These are phyloP conservation scores for Heteromurus nitidus DNA, from an alignment of 2,888 invertebrate species.

Conservation along the genomic window DNA sequence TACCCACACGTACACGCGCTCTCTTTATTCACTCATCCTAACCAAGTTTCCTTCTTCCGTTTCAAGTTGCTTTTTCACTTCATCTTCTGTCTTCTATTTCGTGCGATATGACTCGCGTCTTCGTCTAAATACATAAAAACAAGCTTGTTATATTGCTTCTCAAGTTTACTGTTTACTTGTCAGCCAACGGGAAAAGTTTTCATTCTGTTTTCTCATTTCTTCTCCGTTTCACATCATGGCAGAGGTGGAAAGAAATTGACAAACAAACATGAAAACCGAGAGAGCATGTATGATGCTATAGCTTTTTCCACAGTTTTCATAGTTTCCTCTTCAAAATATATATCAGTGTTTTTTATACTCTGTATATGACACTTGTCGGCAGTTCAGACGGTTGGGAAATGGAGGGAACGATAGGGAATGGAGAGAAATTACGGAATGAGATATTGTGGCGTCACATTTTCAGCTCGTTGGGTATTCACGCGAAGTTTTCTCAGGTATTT, in stretches of 20 bases:
- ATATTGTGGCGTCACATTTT: neutral
- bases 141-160: neutral
- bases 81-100: slow-evolving; percentile 1
- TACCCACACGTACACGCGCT: neutral
- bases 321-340: too few relatives aligned
- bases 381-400: neutral
- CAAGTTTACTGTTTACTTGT: neutral
- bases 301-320: too few relatives aligned
- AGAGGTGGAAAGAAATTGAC: slow-evolving; percentile 26
- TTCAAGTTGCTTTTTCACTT: neutral
- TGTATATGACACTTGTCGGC: neutral
- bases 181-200: neutral
- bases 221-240: neutral
- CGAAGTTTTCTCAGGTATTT: too few relatives aligned
- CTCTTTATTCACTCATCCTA: neutral
- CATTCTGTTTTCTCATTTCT: neutral
- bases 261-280: slow-evolving; percentile 12
- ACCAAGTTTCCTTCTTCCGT: neutral
- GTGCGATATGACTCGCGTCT: neutral
- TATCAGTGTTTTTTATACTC: too few relatives aligned
- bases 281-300: too few relatives aligned
- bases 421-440: slow-evolving; percentile 16
- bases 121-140: neutral
- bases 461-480: too few relatives aligned
- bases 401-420: slow-evolving; percentile 1